A percentile compares a stretch with the other conserved stretches of the same genome.
Evolutionary conservation across 1,140 invertebrate species (phyloP).

Genomic region (Sinella curviseta): DNA sequence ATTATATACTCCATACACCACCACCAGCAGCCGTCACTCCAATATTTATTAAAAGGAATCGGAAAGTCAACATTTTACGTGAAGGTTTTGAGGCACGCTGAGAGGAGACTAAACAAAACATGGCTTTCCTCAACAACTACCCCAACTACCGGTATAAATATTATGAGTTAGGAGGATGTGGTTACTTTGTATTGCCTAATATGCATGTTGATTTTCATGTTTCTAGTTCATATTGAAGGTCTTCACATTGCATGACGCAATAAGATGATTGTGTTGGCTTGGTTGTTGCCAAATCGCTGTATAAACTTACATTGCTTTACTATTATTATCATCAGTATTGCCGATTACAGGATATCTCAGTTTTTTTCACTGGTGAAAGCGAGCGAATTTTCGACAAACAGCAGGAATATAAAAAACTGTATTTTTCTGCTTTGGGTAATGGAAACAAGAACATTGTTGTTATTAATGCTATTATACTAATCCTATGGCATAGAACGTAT

Average conservation of each 20-base stretch:
- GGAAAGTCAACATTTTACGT: neutral
- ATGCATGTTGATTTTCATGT: neutral
- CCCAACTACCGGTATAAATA: neutral
- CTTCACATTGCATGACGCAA: neutral
- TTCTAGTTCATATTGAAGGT: no score
- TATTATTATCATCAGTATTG: no score
- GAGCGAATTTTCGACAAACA: no score
- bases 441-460: neutral
- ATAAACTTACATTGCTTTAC: no score
- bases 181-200: neutral
- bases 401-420: no score
- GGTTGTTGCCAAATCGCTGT: no score
- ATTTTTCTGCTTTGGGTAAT: no score
- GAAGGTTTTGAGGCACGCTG: neutral
- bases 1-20: no score
- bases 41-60: neutral
- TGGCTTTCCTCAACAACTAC: neutral
- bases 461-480: neutral
- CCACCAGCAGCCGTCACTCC: neutral
- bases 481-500: neutral
- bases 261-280: no score
- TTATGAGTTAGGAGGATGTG: neutral
- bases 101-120: neutral
- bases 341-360: no score
- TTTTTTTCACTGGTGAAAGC: no score